phyloP scores from a whole-genome alignment of 2,888 invertebrate species.

The Metallyticus violacea region DNA sequence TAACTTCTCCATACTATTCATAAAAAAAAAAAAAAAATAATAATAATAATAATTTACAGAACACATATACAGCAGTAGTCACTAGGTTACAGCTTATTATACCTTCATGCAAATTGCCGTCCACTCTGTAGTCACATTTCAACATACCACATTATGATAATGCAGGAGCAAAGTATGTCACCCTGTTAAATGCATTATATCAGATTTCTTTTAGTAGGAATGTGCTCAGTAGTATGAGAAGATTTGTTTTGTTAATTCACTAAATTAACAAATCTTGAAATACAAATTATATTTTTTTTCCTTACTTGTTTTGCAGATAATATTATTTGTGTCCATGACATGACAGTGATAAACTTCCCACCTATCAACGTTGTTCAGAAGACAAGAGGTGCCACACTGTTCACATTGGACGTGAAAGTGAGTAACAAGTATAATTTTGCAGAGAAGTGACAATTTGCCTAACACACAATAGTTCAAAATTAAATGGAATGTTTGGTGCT shows the following conservation, averaged over 20 bases:
- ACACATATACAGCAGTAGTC: too few relatives aligned
- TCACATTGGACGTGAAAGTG: conserved; percentile 76
- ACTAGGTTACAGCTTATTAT: too few relatives aligned
- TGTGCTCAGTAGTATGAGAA: neutral
- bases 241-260: too few relatives aligned
- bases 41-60: too few relatives aligned
- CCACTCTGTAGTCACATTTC: too few relatives aligned
- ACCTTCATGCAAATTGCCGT: too few relatives aligned
- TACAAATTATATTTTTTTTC: neutral
- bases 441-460: neutral
- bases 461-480: neutral
- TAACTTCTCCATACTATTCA: too few relatives aligned
- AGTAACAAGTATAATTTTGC: conserved; percentile 27
- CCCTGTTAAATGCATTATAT: neutral
- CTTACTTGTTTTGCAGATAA: conserved; percentile 57
- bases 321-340: conserved; percentile 77
- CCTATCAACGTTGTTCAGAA: conserved; percentile 70
- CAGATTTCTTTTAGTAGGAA: neutral
- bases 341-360: conserved; percentile 76
- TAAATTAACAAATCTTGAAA: neutral
- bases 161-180: neutral
- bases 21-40: too few relatives aligned
- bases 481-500: neutral
- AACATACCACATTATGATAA: neutral
- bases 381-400: conserved; percentile 86